Evolutionary conservation across 2,797 vertebrate genomes (phyloP).

Genomic region (Ciconia nigra): DNA sequence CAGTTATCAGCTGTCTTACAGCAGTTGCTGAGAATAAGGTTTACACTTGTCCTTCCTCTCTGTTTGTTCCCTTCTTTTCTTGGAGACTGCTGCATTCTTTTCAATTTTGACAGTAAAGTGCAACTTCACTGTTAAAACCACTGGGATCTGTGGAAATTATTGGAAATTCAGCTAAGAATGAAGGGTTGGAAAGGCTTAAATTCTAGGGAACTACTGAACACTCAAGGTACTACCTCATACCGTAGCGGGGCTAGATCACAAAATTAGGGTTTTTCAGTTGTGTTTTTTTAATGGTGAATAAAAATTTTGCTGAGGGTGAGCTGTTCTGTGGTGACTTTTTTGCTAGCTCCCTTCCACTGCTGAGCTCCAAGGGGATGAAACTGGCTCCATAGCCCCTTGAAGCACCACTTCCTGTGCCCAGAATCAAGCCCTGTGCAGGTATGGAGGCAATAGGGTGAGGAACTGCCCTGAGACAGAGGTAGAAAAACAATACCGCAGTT

Average conservation of each 20-base stretch:
- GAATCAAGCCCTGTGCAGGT: not conserved
- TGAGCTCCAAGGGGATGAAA: not conserved
- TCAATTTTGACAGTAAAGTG: not conserved
- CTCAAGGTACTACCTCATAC: not conserved
- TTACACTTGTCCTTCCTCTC: not conserved
- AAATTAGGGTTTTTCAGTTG: not conserved
- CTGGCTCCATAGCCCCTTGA: not conserved
- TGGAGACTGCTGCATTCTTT: not conserved
- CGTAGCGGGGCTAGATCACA: not conserved
- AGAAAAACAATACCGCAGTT: fast-evolving
- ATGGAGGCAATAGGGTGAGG: not conserved
- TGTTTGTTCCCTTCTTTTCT: not conserved
- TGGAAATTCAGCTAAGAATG: not conserved
- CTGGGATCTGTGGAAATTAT: not conserved
- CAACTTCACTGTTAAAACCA: not conserved
- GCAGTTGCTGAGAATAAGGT: not conserved
- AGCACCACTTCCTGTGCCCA: not conserved
- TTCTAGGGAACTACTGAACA: not conserved
- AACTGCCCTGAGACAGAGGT: not conserved
- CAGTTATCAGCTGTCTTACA: not conserved
- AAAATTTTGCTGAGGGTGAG: not conserved
- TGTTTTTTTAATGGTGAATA: not conserved
- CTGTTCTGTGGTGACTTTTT: not conserved
- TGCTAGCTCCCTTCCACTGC: not conserved
- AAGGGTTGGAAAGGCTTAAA: not conserved